These are phyloP conservation scores for Characodon lateralis DNA, from an alignment of 2,797 vertebrate species.

Conservation along the genomic window DNA sequence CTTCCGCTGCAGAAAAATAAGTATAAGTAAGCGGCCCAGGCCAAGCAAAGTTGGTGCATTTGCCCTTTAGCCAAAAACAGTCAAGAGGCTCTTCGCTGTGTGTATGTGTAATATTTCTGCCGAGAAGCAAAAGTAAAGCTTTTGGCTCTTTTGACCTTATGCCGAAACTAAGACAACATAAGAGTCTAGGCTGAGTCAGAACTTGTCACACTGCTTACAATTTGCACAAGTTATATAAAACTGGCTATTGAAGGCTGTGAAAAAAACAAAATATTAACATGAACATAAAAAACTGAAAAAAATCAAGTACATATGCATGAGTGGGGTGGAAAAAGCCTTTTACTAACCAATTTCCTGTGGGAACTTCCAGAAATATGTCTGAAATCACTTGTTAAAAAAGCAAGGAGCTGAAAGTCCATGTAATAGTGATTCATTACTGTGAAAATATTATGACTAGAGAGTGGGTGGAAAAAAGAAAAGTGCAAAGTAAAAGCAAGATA, in stretches of 20 bases:
- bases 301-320: conserved; percentile 3
- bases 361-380: conserved; percentile 3
- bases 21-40: background rate
- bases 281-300: background rate
- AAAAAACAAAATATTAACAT: background rate
- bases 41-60: background rate
- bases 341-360: background rate
- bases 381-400: background rate
- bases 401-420: conserved; percentile 18
- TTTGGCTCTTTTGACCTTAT: background rate
- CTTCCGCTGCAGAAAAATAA: background rate
- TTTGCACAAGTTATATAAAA: background rate
- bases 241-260: background rate
- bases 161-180: background rate
- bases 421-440: conserved; percentile 18
- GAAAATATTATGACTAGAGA: conserved; percentile 13
- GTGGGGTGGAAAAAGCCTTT: background rate
- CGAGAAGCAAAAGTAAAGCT: background rate
- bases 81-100: background rate
- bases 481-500: background rate
- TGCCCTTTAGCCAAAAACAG: background rate
- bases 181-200: background rate
- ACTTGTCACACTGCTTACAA: conserved; percentile 2
- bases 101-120: background rate
- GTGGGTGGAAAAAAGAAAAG: background rate